These are phyloP conservation scores for Smutsia gigantea DNA, from an alignment of 2,797 vertebrate species.

Conservation along the genomic window DNA sequence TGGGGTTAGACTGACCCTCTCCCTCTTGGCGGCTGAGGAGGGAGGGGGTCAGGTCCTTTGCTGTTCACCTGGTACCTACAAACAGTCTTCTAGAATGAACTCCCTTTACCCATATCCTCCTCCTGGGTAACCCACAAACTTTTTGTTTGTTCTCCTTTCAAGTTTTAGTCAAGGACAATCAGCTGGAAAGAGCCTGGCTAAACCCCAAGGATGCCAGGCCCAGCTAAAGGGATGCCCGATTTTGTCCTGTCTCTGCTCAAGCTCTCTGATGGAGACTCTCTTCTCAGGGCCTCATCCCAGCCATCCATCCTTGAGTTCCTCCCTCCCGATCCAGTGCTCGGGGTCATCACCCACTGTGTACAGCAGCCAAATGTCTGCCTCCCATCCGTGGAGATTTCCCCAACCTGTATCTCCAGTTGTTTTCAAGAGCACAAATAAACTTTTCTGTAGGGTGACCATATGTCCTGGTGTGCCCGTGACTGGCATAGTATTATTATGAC, in stretches of 20 bases:
- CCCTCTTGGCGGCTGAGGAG: not conserved
- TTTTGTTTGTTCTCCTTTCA: not conserved
- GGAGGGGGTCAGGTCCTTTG: not conserved
- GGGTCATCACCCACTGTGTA: not conserved
- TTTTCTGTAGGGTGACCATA: not conserved
- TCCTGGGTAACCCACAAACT: too few relatives aligned
- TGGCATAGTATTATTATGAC: not conserved
- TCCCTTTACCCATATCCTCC: not conserved
- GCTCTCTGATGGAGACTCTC: not conserved
- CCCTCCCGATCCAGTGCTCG: not conserved
- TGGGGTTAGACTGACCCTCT: not conserved
- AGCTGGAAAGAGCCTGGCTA: not conserved
- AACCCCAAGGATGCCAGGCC: not conserved
- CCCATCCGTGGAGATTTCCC: not conserved
- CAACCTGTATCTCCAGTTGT: not conserved
- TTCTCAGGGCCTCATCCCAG: not conserved
- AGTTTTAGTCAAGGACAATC: not conserved
- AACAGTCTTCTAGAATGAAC: not conserved
- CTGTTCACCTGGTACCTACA: not conserved
- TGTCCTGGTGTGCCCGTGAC: not conserved
- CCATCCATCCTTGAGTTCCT: too few relatives aligned
- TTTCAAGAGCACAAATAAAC: not conserved
- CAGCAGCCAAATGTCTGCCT: not conserved
- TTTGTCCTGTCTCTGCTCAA: not conserved
- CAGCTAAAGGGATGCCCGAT: too few relatives aligned